Base-by-base conservation (phyloP, 37 sponge, comb jelly and placozoan genomes). In the Hormiphora californensis region DNA sequence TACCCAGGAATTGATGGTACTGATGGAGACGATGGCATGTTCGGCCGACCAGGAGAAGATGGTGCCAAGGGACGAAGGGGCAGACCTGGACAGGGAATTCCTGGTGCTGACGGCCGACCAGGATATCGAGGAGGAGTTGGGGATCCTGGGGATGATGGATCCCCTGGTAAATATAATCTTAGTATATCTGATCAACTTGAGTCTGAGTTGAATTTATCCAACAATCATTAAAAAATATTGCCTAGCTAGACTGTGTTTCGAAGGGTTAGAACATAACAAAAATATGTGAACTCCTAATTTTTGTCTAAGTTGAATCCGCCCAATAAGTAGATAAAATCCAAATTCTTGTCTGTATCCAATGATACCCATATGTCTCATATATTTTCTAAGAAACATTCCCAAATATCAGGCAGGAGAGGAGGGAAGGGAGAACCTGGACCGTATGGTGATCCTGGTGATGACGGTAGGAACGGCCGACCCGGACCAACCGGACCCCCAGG, bases 361-460 rank as follows among this genome's bases (percentile, higher is more conserved):
- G n/a, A n/a, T n/a, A n/a, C n/a, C n/a, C n/a, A n/a, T n/a, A n/a
- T n/a, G n/a, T n/a, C n/a, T n/a, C n/a, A n/a, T n/a, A n/a, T n/a
- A n/a, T n/a, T n/a, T n/a, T n/a, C n/a, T n/a, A n/a, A n/a, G n/a
- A n/a, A n/a, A n/a, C n/a, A n/a, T n/a, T n/a, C n/a, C n/a, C n/a
- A n/a, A n/a, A n/a, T n/a, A n/a, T n/a, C n/a, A 19, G 59, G 59
- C 11, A 19, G 59, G 23, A 19, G 28, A 57, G 59, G 59, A 57
- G 17, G 25, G 17, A 57, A 57, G 59, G 59, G 59, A 57, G 61
- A 57, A 57, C 61, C 61, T 57, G 61, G 61, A 57, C 61, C 61
- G 5, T 28, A 57, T 5, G 61, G 61, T 28, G 61, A 57, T 28
- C 61, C 61, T 57, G 61, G 61, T 57, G 61, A 57, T 5, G 27